Base-by-base conservation (phyloP, 2,113 vertebrate species). In the Eurypyga helias region DNA sequence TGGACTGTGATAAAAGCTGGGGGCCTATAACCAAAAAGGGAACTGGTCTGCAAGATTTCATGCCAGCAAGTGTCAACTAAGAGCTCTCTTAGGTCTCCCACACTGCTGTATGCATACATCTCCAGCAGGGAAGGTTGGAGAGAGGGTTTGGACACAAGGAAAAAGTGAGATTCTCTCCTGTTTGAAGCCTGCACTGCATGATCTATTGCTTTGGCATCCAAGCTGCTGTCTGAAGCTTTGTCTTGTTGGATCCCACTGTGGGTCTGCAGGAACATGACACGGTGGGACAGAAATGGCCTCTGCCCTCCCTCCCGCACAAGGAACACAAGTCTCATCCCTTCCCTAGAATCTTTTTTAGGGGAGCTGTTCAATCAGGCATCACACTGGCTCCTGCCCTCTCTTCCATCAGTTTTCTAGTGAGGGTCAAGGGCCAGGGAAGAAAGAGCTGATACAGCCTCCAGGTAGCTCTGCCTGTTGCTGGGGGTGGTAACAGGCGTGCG, bases 31-130 rank as follows among this genome's bases (percentile, higher is more conserved):
- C 21, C 33, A 10, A 33, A 52, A 23, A 80, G 45, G 34, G n/a
- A 64, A 65, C 4, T 2, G 18, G 11, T 57, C 52, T 9, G 1
- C 0, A 3, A 67, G 80, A 18, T 79, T 46, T 71, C 43, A 54
- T 83, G 52, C 41, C 52, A 80, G 72, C 33, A 17, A 51, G 34
- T 10, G 33, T 28, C 77, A 55, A 45, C 69, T 28, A 26, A 65
- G 58, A 72, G 33, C 31, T 36, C 52, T 57, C 24, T 45, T 9
- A 49, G 23, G 25, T 67, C 19, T 18, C 66, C 36, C 79, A 60
- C 0, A 0, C 51, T 41, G 57, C 61, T 75, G 38, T 10, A 4
- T 8, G 13, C 0, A 0, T 9, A 14, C 19, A 3, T 26, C 43
- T 16, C 46, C 48, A 52, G 51, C 3, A 0, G 52, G 41, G 21